Evolutionary conservation across 2,888 invertebrate genomes (phyloP).

Genomic region (Pomacea canaliculata): DNA sequence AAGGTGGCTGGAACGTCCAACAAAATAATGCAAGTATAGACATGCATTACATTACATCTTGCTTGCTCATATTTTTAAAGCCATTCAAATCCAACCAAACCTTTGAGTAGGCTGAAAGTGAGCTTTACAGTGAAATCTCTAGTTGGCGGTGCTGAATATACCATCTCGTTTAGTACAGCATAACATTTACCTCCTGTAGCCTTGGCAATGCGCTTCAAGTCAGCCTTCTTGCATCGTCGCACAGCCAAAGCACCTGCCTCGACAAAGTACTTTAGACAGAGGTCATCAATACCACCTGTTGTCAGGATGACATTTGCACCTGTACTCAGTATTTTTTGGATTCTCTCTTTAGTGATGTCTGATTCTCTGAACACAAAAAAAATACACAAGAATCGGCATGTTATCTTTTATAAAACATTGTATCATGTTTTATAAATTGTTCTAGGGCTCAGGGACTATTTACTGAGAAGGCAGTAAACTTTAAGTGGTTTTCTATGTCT

Average conservation of each 20-base stretch:
- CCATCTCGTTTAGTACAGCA: no score
- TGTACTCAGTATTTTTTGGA: constrained; percentile 91
- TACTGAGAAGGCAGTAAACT: no score
- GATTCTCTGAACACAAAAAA: constrained; percentile 77
- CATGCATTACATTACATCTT: neutral
- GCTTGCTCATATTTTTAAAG: neutral
- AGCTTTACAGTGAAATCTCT: no score
- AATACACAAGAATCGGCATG: no score
- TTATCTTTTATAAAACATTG: no score
- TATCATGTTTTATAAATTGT: no score
- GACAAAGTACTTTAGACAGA: constrained; percentile 98
- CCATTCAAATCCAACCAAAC: neutral
- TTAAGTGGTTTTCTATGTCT: no score
- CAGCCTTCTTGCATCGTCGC: constrained; percentile 92
- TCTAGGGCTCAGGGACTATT: no score
- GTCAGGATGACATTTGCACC: constrained; percentile 96
- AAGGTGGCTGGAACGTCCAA: constrained; percentile 71
- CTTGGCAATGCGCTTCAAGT: constrained; percentile 97
- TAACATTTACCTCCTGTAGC: constrained; percentile 83
- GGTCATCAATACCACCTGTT: constrained; percentile 96
- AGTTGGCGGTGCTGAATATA: no score
- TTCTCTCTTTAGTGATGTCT: constrained; percentile 97
- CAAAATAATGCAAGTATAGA: constrained; percentile 2
- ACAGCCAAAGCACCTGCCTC: constrained; percentile 98
- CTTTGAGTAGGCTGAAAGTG: no score